These are phyloP conservation scores for Apistogramma diplotaenia DNA, from an alignment of 2,113 vertebrate genomes.

Conservation along the genomic window DNA sequence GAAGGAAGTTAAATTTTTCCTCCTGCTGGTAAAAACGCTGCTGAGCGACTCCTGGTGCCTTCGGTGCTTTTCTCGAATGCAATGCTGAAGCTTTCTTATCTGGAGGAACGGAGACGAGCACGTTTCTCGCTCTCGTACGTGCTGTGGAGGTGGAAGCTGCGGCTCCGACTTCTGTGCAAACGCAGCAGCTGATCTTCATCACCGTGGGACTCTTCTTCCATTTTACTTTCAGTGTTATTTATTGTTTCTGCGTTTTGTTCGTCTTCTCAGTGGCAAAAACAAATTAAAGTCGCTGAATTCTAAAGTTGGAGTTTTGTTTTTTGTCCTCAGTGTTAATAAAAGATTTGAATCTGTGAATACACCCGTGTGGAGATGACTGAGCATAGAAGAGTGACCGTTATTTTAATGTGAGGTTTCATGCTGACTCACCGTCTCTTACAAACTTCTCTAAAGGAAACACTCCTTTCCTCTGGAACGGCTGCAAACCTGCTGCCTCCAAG, in stretches of 20 bases:
- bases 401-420: neutral
- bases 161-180: too few species aligned
- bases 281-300: neutral
- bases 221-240: neutral
- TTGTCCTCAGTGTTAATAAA: too few species aligned
- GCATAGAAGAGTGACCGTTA: neutral
- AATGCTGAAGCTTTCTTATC: neutral
- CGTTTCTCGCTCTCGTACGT: neutral
- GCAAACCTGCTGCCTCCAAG: neutral
- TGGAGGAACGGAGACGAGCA: neutral
- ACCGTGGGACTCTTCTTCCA: neutral
- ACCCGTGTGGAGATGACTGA: neutral
- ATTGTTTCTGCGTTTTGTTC: neutral
- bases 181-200: neutral
- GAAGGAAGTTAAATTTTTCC: neutral
- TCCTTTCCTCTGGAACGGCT: neutral
- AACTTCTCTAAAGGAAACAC: neutral
- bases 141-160: slow-evolving; percentile 1
- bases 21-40: neutral
- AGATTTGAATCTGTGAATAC: too few species aligned
- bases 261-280: neutral
- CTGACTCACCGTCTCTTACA: neutral
- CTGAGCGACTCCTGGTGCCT: neutral
- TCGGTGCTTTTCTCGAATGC: too few species aligned
- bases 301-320: neutral